Base-by-base conservation (phyloP, 1,140 invertebrate genomes). In the Ostrea denselamellosa region DNA sequence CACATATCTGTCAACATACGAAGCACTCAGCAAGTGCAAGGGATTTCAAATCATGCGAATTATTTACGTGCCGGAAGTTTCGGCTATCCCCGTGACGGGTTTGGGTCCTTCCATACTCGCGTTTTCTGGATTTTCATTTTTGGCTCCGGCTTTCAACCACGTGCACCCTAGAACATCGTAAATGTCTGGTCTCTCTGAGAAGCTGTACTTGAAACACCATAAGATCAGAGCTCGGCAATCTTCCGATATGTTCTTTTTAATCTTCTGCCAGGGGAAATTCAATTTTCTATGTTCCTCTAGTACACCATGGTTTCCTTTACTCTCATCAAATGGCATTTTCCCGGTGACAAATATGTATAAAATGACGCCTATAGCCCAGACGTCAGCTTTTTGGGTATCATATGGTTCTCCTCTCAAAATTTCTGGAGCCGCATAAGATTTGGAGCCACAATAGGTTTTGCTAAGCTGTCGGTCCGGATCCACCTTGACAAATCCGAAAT, bases 401-500 rank as follows among this genome's bases (percentile, higher is more conserved):
- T 95, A 95, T 0, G 94, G 94, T 87, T 93, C 91, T 22, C 96
- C 95, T 95, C 93, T 95, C 7, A 97, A 92, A 56, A 97, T 96
- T 95, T 97, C 97, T 0, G 97, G 96, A 10, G 96, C 96, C 0
- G 96, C 97, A 93, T 97, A 97, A 0, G 97, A 96, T 17, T 96
- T 96, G 51, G 96, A 96, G 4, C 97, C 97, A 92, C 96, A 97
- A 92, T 96, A 97, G 0, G 96, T 97, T 84, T 95, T 94, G 56
- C 96, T 96, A 17, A 96, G 91, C 14, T 93, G 91, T 56, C 88
- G 86, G 51, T 82, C 90, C 25, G 89, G 90, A 77, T 94, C 90
- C 25, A 89, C 90, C 88, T 94, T 94, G 19, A 93, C 95, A 93
- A 98, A 98, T 17, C 98, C 98, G 94, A 98, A 98, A 95, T 98